A percentile compares a stretch with the other conserved stretches of the same genome.
phyloP scores from a whole-genome alignment of 2,113 vertebrate species.

The Myiopsitta monachus region DNA sequence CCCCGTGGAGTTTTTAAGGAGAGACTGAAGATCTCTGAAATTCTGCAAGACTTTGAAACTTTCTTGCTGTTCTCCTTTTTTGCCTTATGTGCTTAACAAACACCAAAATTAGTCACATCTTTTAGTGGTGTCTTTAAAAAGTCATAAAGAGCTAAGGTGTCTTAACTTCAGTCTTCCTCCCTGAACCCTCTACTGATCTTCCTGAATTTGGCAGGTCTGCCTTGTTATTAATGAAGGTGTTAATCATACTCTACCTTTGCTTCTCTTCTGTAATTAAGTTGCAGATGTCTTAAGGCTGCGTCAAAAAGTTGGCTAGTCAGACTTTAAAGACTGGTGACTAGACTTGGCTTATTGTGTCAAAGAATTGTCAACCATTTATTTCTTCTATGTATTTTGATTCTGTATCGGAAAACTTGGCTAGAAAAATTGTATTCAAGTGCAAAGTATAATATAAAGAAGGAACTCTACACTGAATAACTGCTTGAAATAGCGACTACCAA shows the following conservation, averaged over 20 bases:
- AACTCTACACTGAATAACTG: not conserved
- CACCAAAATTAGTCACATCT: not conserved
- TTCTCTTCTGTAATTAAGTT: not conserved
- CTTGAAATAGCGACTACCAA: not conserved
- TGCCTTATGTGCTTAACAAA: not conserved
- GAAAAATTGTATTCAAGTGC: not conserved
- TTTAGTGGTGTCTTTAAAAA: not conserved
- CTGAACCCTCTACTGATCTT: not conserved
- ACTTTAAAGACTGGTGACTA: not conserved
- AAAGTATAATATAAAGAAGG: not conserved
- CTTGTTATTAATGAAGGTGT: not conserved
- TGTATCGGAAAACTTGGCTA: not conserved
- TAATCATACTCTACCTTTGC: not conserved
- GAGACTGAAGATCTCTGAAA: not conserved
- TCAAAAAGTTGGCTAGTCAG: not conserved
- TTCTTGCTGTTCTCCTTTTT: not conserved
- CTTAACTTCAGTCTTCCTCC: not conserved
- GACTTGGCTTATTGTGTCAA: not conserved
- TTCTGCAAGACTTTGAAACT: not conserved
- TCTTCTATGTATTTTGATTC: not conserved
- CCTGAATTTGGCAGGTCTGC: not conserved
- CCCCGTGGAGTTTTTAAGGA: not conserved
- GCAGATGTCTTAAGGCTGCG: not conserved
- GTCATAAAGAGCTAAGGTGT: not conserved
- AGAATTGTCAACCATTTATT: not conserved